Base-by-base conservation (phyloP, 2,888 invertebrate species). In the Drosophila birchii region DNA sequence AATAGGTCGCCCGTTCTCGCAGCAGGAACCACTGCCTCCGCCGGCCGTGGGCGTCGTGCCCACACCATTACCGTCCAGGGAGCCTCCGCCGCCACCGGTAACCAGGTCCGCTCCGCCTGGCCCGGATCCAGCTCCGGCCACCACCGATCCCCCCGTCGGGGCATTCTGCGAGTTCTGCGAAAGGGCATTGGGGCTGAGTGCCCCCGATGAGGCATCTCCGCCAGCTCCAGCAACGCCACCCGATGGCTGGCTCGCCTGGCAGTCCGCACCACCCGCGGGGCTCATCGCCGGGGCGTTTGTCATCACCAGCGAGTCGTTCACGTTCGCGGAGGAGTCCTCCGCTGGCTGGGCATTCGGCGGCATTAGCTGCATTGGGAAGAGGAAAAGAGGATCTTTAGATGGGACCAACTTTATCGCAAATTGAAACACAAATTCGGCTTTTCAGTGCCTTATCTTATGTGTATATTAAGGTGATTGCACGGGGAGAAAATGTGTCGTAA, bases 1-100 rank as follows among this genome's bases (percentile, higher is more conserved):
- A 93, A 98, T 95, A 79, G 97, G 97, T 76, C 97, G 95, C 58
- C 97, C 97, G 80, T 97, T 97, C 92, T 98, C 98, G 93, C 98
- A 98, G 93, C 98, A 98, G 60, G 95, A 94, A 81, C 93, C 64
- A 51, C 64, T 55, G 38, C 54, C 59, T 54, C 60, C 79, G 56
- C 82, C 76, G 62, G 86, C 88, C 41, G 88, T 77, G 80, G 86
- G 86, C 79, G 86, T 86, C 63, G 83, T 88, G 68, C 81, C 66
- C 70, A 82, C 81, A 9, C 82, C 87, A 60, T 75, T 76, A 69
- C 86, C 82, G 71, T 88, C 86, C 78, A 84, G 78, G 77, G 88
- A 89, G 76, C 87, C 51, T 3, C 36, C 34, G 8, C 49, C 51
- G 20, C 51, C 86, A 41, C 75, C 81, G 54, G 77, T 68, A 16